These are phyloP conservation scores for Scyliorhinus canicula DNA, from an alignment of 2,797 vertebrate species.

Conservation along the genomic window DNA sequence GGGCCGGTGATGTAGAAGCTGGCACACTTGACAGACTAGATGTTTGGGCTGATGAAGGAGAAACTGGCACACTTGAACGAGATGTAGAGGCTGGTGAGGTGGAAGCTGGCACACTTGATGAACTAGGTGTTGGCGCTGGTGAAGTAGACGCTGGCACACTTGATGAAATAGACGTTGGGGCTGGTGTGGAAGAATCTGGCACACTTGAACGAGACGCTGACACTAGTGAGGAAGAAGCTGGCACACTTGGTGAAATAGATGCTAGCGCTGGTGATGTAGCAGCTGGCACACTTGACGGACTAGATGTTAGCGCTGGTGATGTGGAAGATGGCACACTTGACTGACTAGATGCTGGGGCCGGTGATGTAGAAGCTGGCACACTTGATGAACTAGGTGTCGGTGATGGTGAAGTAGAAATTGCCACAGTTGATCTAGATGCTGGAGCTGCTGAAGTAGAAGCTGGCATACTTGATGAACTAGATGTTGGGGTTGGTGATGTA, in stretches of 20 bases:
- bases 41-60: too few relatives aligned
- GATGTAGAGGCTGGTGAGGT: not conserved
- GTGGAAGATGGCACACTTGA: not conserved
- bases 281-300: not conserved
- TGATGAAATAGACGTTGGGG: not conserved
- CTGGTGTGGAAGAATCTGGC: not conserved
- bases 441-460: too few relatives aligned
- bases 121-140: accelerated
- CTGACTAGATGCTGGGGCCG: not conserved
- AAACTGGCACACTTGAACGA: too few relatives aligned
- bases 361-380: not conserved
- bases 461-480: too few relatives aligned
- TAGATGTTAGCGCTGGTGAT: too few relatives aligned
- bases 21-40: too few relatives aligned
- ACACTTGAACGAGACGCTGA: too few relatives aligned
- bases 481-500: not conserved
- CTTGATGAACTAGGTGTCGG: not conserved
- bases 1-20: too few relatives aligned
- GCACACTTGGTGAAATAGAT: not conserved
- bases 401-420: too few relatives aligned
- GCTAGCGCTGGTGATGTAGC: not conserved
- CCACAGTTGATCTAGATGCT: too few relatives aligned
- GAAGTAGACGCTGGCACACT: not conserved
- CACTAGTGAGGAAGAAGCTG: not conserved
- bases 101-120: not conserved